Conservation (phyloP, 2,113 vertebrate genomes). For the Polypterus bichir region DNA sequence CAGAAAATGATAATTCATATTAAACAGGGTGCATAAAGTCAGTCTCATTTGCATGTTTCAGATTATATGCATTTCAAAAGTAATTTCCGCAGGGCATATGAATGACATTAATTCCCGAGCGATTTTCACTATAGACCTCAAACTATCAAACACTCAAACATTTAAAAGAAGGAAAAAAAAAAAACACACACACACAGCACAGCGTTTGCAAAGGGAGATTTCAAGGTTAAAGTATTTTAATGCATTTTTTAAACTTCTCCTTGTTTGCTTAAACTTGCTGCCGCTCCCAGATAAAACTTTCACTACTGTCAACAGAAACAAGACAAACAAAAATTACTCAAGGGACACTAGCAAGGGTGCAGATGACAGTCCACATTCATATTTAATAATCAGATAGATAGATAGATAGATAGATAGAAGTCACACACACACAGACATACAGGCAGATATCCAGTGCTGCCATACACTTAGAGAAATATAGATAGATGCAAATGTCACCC, state of each 20-base stretch:
- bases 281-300: slow-evolving; percentile 31
- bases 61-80: slow-evolving; percentile 99
- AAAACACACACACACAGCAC: slow-evolving; percentile 26
- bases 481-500: no score
- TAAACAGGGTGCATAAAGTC: slow-evolving; percentile 97
- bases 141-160: slow-evolving; percentile 70
- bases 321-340: not conserved
- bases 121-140: slow-evolving; percentile 66
- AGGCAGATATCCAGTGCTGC: no score
- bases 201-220: slow-evolving; percentile 57
- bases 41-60: slow-evolving; percentile 96
- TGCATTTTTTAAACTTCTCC: slow-evolving; percentile 56
- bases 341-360: no score
- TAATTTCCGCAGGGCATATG: slow-evolving; percentile 95
- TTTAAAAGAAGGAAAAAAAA: slow-evolving; percentile 61
- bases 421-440: no score
- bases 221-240: slow-evolving; percentile 69
- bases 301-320: slow-evolving; percentile 26
- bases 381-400: no score
- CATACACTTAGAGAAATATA: no score
- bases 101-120: slow-evolving; percentile 90
- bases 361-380: no score
- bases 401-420: no score
- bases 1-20: slow-evolving; percentile 96
- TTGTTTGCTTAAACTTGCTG: slow-evolving; percentile 54